These are phyloP conservation scores for Epinotia nisella DNA, from an alignment of 2,888 invertebrate species.

Conservation along the genomic window DNA sequence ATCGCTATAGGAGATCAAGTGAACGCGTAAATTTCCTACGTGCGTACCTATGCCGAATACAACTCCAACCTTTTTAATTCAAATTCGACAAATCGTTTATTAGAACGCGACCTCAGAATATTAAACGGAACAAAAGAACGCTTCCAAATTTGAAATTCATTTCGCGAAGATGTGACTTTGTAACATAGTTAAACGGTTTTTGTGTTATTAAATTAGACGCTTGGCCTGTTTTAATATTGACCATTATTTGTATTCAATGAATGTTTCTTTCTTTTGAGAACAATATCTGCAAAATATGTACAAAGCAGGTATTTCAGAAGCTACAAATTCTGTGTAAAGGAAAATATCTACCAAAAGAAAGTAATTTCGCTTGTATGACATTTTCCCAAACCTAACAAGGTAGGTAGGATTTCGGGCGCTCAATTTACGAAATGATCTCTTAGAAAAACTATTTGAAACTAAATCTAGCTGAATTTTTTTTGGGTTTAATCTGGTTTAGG, in stretches of 20 bases:
- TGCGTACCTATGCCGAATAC: constrained; percentile 36
- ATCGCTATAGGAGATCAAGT: constrained; percentile 40
- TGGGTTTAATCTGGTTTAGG: not conserved
- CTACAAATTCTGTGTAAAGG: no score
- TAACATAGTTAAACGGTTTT: constrained; percentile 22
- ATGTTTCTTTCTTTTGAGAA: not conserved
- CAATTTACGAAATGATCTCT: not conserved
- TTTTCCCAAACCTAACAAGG: not conserved
- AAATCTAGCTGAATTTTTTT: not conserved
- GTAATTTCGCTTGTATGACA: not conserved
- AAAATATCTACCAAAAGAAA: not conserved
- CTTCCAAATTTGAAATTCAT: constrained; percentile 41
- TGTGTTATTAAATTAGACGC: constrained; percentile 23
- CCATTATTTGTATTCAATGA: not conserved
- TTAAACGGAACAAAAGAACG: constrained; percentile 40
- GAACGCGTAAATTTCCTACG: constrained; percentile 37
- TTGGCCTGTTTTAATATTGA: not conserved
- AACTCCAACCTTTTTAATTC: constrained; percentile 42
- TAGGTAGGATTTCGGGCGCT: not conserved
- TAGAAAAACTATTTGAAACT: not conserved
- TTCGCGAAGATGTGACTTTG: constrained; percentile 26
- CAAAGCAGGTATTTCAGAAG: not conserved
- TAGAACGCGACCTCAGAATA: constrained; percentile 41
- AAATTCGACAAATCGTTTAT: constrained; percentile 45
- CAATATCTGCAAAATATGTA: not conserved